Evolutionary conservation across 2,888 invertebrate species (phyloP).

Genomic region (Oxystoma pomonae): DNA sequence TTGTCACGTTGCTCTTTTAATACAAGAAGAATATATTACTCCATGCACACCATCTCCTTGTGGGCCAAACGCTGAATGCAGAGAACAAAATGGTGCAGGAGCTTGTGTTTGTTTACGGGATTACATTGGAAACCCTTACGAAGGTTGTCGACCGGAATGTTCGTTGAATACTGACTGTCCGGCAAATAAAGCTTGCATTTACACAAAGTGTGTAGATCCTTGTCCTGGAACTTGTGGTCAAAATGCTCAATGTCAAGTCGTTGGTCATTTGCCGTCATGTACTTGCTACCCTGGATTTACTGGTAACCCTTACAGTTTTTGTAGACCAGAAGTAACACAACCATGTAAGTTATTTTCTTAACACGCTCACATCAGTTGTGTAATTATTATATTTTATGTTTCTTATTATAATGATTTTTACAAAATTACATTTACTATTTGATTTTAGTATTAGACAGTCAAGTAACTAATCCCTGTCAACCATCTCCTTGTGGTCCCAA

Average conservation of each 20-base stretch:
- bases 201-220: slow-evolving; percentile 53
- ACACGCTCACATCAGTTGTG: too few species aligned
- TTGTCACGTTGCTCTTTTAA: slow-evolving; percentile 43
- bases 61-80: slow-evolving; percentile 67
- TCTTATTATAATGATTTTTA: too few species aligned
- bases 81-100: slow-evolving; percentile 64
- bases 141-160: slow-evolving; percentile 57
- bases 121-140: slow-evolving; percentile 71
- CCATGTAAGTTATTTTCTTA: slow-evolving; percentile 36
- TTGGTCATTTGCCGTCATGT: slow-evolving; percentile 60
- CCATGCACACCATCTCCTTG: slow-evolving; percentile 53
- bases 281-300: slow-evolving; percentile 57
- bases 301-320: slow-evolving; percentile 61
- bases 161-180: slow-evolving; percentile 44
- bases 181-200: slow-evolving; percentile 51
- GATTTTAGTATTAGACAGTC: slow-evolving; percentile 51
- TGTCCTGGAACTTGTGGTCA: slow-evolving; percentile 53
- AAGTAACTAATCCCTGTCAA: slow-evolving; percentile 57
- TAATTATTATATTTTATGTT: too few species aligned
- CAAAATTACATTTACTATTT: too few species aligned
- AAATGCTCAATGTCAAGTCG: slow-evolving; percentile 52
- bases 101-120: slow-evolving; percentile 66
- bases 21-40: slow-evolving; percentile 37
- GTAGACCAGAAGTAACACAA: slow-evolving; percentile 33
- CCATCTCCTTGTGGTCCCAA: slow-evolving; percentile 79